These are phyloP conservation scores for Xenotilapia leptura DNA, from an alignment of 2,113 vertebrate genomes.

Conservation along the genomic window DNA sequence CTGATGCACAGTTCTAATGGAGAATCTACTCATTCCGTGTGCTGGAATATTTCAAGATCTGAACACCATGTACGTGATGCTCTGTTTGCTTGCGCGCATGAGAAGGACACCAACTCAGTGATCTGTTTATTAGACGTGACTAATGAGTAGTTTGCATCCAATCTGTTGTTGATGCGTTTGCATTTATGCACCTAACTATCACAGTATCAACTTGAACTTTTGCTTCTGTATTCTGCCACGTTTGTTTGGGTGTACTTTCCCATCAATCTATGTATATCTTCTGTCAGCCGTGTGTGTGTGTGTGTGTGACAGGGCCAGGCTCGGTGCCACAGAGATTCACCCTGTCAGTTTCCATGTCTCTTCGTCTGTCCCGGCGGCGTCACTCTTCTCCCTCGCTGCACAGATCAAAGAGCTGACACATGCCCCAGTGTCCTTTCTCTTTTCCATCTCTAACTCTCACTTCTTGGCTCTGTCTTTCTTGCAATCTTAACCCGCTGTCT, in stretches of 20 bases:
- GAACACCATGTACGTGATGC: neutral
- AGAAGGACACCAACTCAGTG: neutral
- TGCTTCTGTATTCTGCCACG: neutral
- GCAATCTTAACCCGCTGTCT: constrained; percentile 39
- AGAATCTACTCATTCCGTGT: neutral
- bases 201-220: neutral
- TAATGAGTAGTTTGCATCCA: neutral
- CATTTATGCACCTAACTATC: neutral
- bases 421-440: constrained; percentile 54
- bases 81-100: neutral
- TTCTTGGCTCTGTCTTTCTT: constrained; percentile 7
- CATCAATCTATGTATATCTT: constrained; percentile 13
- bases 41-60: neutral
- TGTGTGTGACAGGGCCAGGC: neutral
- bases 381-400: constrained; percentile 40
- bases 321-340: constrained; percentile 50
- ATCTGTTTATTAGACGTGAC: neutral
- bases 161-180: neutral
- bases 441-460: constrained; percentile 11
- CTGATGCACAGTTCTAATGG: neutral
- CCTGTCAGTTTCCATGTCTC: constrained; percentile 56
- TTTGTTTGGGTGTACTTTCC: neutral
- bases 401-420: constrained; percentile 63
- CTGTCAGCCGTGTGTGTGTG: neutral
- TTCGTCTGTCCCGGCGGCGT: constrained; percentile 18